Percentiles rank a stretch among this genome's conserved stretches.
Evolutionary conservation across 2,113 vertebrate species (phyloP).

Genomic region (Trogon surrucura): DNA sequence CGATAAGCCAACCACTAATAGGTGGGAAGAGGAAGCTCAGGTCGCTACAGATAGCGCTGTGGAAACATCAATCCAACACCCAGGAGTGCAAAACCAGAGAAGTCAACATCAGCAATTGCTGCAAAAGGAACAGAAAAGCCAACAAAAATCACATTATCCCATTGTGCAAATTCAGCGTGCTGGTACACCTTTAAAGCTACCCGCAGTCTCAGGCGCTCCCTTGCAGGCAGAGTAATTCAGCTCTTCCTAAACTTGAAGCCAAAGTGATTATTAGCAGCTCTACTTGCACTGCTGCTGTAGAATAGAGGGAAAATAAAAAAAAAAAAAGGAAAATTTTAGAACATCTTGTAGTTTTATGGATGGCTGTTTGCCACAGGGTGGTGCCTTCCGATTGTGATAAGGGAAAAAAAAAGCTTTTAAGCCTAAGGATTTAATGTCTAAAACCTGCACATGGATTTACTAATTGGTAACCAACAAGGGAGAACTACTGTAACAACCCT

Average conservation of each 20-base stretch:
- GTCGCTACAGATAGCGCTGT: not conserved
- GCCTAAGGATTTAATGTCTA: not conserved
- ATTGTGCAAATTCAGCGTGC: not conserved
- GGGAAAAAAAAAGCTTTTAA: not conserved
- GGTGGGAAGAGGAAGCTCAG: not conserved
- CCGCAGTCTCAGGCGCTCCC: not conserved
- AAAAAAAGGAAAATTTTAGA: not conserved
- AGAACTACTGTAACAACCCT: not conserved
- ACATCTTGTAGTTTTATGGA: not conserved
- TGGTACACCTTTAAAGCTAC: not conserved
- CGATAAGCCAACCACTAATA: conserved; percentile 19
- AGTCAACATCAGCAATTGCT: not conserved
- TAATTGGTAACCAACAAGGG: not conserved
- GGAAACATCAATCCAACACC: not conserved
- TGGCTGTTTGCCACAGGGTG: not conserved
- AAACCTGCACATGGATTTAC: not conserved
- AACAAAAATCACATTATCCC: not conserved
- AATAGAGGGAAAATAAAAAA: not conserved
- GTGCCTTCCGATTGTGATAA: not conserved
- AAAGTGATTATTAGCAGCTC: not conserved
- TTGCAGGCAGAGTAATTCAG: not conserved
- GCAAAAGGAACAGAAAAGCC: not conserved
- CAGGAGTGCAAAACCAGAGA: not conserved
- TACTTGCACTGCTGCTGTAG: not conserved
- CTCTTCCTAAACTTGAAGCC: not conserved